Evolutionary conservation across 2,888 invertebrate species (phyloP), one percentile per base, ranked within the genome.

Genomic region (Philereme vetulata): DNA sequence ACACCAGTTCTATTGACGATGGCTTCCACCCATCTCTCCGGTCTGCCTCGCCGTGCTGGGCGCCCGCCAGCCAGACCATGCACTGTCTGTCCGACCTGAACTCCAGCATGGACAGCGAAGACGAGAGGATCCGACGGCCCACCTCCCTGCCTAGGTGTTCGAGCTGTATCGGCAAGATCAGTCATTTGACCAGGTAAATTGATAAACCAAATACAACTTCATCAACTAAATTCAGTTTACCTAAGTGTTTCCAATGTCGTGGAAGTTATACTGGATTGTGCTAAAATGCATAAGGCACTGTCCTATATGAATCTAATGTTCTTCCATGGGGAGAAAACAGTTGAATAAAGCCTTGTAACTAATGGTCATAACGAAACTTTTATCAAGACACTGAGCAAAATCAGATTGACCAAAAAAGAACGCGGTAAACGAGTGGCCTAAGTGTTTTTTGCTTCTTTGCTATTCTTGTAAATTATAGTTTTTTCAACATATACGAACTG

Each of bases 121-220:
- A 82, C 72, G 93, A 85, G 72, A 93, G 78, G 77, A 90, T 79
- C 77, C 77, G 86, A 57, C 83, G 88, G 67, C 93, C 87, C 0
- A 86, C 87, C 4, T 88, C 88, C 1, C 72, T 94, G 69, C 94
- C 94, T 4, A 81, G 95, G 61, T 96, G 96, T 80, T 94, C 96
- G 72, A 96, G 96, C 77, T 96, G 96, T 76, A 95, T 96, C 75
- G 95, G 96, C 68, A 96, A 96, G 86, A 93, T 96, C 64, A 95
- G 96, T 64, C 86, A 95, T 60, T 93, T 95, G 85, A 94, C 95
- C 8, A 89, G 90, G 91, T 90, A 38, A 61, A 9, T 5, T 7
- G 0, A 21, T 11, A 6, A 45, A 3, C 21, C 6, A 4, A 11
- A 42, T 4, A n/a, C n/a, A 42, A n/a, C 9, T 4, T 4, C 0